Percentiles rank a stretch among this genome's conserved stretches.
Evolutionary conservation across 2,113 vertebrate genomes (phyloP).

Genomic region (Lota lota): DNA sequence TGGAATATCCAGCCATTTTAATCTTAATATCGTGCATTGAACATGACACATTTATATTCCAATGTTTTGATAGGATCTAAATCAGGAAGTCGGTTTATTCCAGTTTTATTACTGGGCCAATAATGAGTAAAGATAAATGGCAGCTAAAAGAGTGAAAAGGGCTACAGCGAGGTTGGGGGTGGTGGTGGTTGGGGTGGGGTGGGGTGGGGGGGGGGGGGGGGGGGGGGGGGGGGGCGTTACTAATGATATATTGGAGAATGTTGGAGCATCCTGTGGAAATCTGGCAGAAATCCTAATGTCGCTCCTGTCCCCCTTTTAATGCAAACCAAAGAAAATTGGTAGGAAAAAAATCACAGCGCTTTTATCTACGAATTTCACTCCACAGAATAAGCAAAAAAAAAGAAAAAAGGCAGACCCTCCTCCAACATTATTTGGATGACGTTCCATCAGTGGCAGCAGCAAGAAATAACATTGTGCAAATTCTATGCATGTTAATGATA

Average conservation of each 20-base stretch:
- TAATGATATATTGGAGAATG: conserved; percentile 96
- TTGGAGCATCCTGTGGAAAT: conserved; percentile 94
- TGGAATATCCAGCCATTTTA: conserved; percentile 52
- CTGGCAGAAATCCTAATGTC: conserved; percentile 98
- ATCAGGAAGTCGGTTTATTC: conserved; percentile 70
- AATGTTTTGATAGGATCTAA: conserved; percentile 72
- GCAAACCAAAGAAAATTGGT: conserved; percentile 99
- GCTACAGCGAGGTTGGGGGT: conserved; percentile 55
- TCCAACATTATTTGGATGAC: conserved; percentile 99
- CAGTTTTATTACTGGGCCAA: conserved; percentile 63
- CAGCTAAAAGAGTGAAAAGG: conserved; percentile 79
- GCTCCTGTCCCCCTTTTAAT: conserved; percentile 97
- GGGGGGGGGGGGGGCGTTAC: conserved; percentile 40
- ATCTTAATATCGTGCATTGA: conserved; percentile 55
- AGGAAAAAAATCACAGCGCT: conserved; percentile 79
- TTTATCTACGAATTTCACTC: conserved; percentile 99
- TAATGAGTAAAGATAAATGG: conserved; percentile 68
- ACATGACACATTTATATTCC: conserved; percentile 63
- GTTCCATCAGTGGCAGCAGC: conserved; percentile 94
- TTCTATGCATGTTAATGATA: conserved; percentile 99
- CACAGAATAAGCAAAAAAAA: conserved; percentile 87
- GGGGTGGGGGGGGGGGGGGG: conserved; percentile 17
- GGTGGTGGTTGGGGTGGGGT: conserved; percentile 9
- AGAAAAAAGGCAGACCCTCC: conserved; percentile 67
- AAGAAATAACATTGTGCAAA: conserved; percentile 99